Evolutionary conservation across 2,113 vertebrate genomes (phyloP).

Genomic region (Aptenodytes forsteri): DNA sequence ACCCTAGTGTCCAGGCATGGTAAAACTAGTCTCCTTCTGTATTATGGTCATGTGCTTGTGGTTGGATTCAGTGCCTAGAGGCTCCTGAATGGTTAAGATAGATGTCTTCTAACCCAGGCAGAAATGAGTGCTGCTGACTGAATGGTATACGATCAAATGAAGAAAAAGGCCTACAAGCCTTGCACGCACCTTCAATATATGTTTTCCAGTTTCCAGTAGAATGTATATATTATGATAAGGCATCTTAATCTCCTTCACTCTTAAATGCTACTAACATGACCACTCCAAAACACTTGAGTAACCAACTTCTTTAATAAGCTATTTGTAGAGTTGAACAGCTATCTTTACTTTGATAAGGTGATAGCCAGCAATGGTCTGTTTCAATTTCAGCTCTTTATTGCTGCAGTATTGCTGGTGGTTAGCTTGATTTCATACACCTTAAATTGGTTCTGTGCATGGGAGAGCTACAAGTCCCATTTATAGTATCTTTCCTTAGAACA

Average conservation of each 20-base stretch:
- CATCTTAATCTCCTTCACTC: background rate
- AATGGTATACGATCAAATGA: accelerated
- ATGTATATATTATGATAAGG: background rate
- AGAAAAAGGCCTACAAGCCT: background rate
- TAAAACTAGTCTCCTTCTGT: background rate
- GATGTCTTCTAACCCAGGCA: background rate
- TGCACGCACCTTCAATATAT: background rate
- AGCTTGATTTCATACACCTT: background rate
- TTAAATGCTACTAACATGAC: background rate
- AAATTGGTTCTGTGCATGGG: background rate
- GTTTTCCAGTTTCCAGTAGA: background rate
- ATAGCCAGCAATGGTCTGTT: background rate
- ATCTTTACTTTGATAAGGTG: background rate
- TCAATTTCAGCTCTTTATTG: background rate
- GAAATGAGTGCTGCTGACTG: background rate
- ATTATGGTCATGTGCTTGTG: background rate
- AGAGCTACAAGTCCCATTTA: background rate
- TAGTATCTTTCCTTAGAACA: background rate
- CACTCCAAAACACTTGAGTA: background rate
- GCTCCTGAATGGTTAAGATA: background rate
- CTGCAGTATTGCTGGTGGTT: background rate
- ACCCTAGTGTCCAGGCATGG: background rate
- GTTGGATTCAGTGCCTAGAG: background rate
- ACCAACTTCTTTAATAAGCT: background rate
- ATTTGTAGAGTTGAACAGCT: background rate